Evolutionary conservation across 2,797 vertebrate species (phyloP).

Genomic region (Micrastur ruficollis): DNA sequence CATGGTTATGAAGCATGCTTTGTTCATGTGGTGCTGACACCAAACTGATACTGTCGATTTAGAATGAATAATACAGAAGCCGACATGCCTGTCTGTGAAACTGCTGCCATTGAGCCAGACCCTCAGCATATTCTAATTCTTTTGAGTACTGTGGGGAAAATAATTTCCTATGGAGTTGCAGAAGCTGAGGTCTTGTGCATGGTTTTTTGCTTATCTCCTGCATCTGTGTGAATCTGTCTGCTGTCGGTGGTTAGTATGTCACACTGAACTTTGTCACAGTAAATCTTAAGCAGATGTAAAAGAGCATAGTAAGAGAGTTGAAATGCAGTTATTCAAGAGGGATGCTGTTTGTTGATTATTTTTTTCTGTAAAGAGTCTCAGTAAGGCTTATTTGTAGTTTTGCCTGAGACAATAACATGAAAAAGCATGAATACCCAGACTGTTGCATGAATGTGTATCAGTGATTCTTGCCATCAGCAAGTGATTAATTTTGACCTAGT

Average conservation of each 20-base stretch:
- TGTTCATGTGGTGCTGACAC: background rate
- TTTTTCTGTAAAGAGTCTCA: background rate
- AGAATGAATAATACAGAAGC: background rate
- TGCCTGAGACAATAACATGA: background rate
- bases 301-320: background rate
- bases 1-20: background rate
- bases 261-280: background rate
- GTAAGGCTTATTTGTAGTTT: background rate
- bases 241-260: background rate
- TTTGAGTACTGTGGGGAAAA: background rate
- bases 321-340: background rate
- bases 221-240: background rate
- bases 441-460: background rate
- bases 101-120: background rate
- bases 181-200: background rate
- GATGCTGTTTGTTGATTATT: background rate
- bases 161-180: background rate
- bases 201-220: background rate
- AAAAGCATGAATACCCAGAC: background rate
- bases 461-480: slow-evolving; percentile 2
- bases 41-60: background rate
- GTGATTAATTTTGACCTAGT: slow-evolving; percentile 32
- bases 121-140: background rate
- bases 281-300: background rate
- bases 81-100: background rate